These are phyloP conservation scores for Etia nguti DNA, from an alignment of 2,113 vertebrate genomes.

Conservation along the genomic window DNA sequence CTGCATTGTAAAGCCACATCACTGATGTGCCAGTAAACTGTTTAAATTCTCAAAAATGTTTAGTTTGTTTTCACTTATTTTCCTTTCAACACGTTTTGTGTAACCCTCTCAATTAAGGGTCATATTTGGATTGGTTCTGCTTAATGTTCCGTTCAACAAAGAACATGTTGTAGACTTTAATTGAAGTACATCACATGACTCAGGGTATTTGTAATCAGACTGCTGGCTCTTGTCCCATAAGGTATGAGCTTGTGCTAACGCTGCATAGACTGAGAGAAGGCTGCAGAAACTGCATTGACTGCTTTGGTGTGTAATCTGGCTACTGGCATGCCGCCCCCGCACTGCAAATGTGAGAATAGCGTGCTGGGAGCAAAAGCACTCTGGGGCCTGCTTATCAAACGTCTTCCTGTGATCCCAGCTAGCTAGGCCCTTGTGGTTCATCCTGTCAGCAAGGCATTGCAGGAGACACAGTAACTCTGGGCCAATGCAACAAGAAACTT, in stretches of 20 bases:
- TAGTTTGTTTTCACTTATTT: not conserved
- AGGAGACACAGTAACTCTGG: not conserved
- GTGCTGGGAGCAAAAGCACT: slow-evolving; percentile 26
- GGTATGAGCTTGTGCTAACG: not conserved
- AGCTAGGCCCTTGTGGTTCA: not conserved
- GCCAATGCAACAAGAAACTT: not conserved
- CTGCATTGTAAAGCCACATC: not conserved
- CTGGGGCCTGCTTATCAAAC: slow-evolving; percentile 37
- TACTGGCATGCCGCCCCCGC: slow-evolving; percentile 29
- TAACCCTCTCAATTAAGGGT: not conserved
- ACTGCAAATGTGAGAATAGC: slow-evolving; percentile 20
- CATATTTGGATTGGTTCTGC: not conserved
- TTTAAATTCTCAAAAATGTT: not conserved
- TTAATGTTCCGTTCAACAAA: not conserved
- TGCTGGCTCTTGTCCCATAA: not conserved
- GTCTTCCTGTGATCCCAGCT: slow-evolving; percentile 21
- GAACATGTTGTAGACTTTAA: not conserved
- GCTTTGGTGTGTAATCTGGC: slow-evolving; percentile 29
- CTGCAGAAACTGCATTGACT: slow-evolving; percentile 15
- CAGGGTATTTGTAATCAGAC: not conserved
- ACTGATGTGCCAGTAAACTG: not conserved
- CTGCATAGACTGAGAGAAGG: not conserved
- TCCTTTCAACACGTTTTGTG: not conserved
- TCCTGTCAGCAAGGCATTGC: not conserved
- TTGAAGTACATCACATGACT: not conserved